Conservation (phyloP, 2,113 vertebrate genomes). For the Xenotilapia longispinis region DNA sequence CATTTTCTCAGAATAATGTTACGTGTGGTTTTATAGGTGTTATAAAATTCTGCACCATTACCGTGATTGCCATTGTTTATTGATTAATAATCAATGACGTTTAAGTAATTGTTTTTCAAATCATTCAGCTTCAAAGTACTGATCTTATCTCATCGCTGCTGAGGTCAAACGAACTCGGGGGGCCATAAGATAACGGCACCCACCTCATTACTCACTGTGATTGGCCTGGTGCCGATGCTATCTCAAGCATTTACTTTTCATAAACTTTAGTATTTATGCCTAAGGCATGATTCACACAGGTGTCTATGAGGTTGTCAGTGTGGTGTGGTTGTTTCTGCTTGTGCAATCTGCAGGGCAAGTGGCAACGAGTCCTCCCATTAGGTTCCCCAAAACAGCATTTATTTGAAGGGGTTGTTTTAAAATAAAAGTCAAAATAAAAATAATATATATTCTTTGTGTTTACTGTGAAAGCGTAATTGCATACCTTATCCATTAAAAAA, state of each 20-base stretch:
- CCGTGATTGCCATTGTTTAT: background rate
- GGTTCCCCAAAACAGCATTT: constrained; percentile 20
- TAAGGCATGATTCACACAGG: background rate
- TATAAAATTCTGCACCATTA: background rate
- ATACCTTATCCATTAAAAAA: background rate
- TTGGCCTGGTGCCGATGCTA: background rate
- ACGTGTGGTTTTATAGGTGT: constrained; percentile 22
- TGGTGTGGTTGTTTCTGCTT: background rate
- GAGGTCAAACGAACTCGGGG: background rate
- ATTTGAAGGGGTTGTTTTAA: constrained; percentile 2
- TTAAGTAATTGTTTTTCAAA: background rate
- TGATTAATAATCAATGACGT: background rate
- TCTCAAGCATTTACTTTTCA: background rate
- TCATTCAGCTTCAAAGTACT: background rate
- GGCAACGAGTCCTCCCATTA: background rate
- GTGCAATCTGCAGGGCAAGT: background rate
- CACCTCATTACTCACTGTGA: background rate
- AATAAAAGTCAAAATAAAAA: background rate
- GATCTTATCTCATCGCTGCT: background rate
- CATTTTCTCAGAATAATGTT: constrained; percentile 9
- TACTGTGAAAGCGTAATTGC: background rate
- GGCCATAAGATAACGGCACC: background rate
- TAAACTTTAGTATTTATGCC: background rate
- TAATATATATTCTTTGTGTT: constrained; percentile 48
- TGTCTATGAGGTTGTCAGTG: background rate